Conservation (phyloP, 1,140 invertebrate species). For the Camponotus floridanus region DNA sequence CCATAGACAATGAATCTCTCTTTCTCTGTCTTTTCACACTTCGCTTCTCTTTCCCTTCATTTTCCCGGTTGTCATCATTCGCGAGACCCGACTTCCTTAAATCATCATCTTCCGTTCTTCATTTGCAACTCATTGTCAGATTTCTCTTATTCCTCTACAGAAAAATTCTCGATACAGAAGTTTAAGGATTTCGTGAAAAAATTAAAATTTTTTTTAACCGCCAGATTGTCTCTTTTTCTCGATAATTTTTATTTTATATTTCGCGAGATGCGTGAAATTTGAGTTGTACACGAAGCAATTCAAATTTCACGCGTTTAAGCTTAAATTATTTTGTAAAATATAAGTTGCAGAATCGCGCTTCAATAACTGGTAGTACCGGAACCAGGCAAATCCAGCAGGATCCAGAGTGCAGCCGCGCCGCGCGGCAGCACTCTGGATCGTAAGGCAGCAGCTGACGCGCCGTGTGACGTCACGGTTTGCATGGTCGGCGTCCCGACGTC, state of each 20-base stretch:
- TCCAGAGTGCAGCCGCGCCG: conserved; percentile 61
- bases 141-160: neutral
- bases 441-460: conserved; percentile 81
- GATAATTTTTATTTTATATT: conserved; percentile 15
- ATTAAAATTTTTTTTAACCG: neutral
- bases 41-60: neutral
- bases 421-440: too few species aligned
- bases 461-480: conserved; percentile 81
- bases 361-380: conserved; percentile 59
- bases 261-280: neutral
- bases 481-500: conserved; percentile 77
- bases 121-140: conserved; percentile 42
- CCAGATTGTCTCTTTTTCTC: neutral
- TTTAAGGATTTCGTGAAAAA: neutral
- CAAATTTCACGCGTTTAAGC: neutral
- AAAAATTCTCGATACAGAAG: neutral
- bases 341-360: neutral
- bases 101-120: conserved; percentile 37
- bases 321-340: conserved; percentile 15
- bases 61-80: conserved; percentile 18
- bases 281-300: too few species aligned
- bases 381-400: conserved; percentile 57
- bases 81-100: conserved; percentile 68
- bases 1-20: conserved; percentile 76
- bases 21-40: neutral